phyloP scores from a whole-genome alignment of 2,797 vertebrate genomes.

The Acrossocheilus fasciatus region DNA sequence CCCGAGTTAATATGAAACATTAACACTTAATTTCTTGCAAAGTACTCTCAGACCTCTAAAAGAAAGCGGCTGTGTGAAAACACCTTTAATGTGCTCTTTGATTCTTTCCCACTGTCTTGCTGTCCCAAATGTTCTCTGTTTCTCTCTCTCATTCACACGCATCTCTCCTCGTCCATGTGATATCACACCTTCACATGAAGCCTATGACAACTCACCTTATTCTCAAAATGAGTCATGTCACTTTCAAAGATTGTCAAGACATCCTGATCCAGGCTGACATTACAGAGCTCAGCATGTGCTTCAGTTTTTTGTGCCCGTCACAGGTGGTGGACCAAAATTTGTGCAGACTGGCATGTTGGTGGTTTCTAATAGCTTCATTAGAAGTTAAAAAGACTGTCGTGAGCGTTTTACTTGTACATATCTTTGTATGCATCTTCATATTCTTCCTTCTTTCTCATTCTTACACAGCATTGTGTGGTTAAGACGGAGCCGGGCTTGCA shows the following conservation, averaged over 20 bases:
- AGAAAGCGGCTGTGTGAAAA: background rate
- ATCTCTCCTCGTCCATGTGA: slow-evolving; percentile 60
- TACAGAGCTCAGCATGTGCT: background rate
- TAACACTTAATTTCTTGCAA: background rate
- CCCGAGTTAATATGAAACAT: too few relatives aligned
- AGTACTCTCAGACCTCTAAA: background rate
- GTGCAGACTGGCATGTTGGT: background rate
- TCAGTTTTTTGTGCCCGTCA: background rate
- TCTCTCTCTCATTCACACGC: slow-evolving; percentile 47
- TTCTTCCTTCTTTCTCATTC: background rate
- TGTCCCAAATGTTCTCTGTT: slow-evolving; percentile 41
- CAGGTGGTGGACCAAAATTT: background rate
- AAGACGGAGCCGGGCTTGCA: slow-evolving; percentile 20
- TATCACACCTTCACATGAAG: slow-evolving; percentile 59
- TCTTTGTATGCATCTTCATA: background rate
- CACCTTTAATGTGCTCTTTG: slow-evolving; percentile 15
- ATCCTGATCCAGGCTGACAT: background rate
- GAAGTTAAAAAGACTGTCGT: background rate
- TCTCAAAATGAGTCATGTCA: slow-evolving; percentile 36
- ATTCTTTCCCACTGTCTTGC: slow-evolving; percentile 4
- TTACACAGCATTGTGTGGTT: slow-evolving; percentile 27
- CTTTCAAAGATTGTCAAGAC: slow-evolving; percentile 26
- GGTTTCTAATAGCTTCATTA: slow-evolving; percentile 27
- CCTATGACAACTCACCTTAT: slow-evolving; percentile 22
- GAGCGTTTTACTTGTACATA: background rate